These are phyloP conservation scores for Heliconius eleuchia DNA, from an alignment of 1,140 invertebrate genomes.

Conservation along the genomic window DNA sequence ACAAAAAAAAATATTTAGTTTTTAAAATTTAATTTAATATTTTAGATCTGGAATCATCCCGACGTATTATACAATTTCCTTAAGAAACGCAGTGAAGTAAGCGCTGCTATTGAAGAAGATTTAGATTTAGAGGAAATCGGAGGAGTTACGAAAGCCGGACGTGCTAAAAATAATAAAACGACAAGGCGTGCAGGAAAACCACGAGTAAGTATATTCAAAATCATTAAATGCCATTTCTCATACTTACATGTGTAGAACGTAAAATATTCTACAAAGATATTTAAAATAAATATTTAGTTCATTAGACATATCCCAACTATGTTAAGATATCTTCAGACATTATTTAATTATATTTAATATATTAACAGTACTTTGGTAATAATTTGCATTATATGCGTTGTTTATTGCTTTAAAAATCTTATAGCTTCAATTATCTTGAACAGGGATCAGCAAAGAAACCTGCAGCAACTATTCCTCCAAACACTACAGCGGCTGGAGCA, in stretches of 20 bases:
- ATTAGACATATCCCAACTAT: no score
- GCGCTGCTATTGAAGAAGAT: constrained; percentile 93
- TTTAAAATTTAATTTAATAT: constrained; percentile 3
- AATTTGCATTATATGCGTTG: no score
- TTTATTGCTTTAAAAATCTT: background rate
- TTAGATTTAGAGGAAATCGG: constrained; percentile 88
- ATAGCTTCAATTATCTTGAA: constrained; percentile 12
- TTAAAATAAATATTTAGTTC: no score
- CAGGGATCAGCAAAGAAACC: constrained; percentile 81
- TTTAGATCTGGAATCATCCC: constrained; percentile 98
- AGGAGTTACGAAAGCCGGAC: constrained; percentile 71
- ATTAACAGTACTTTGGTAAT: no score
- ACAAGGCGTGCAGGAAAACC: constrained; percentile 53
- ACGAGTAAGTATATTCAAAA: constrained; percentile 44
- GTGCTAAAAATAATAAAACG: constrained; percentile 54
- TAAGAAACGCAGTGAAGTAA: constrained; percentile 89
- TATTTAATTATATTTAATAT: no score
- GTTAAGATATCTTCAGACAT: no score
- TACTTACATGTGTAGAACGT: no score
- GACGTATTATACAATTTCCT: constrained; percentile 97
- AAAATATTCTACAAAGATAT: no score
- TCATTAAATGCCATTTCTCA: no score
- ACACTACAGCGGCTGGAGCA: constrained; percentile 65
- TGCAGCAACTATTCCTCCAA: constrained; percentile 86
- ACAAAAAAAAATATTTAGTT: no score